Percentiles rank a stretch among this genome's conserved stretches.
Evolutionary conservation across 2,113 vertebrate genomes (phyloP).

Genomic region (Lamprotornis superbus): DNA sequence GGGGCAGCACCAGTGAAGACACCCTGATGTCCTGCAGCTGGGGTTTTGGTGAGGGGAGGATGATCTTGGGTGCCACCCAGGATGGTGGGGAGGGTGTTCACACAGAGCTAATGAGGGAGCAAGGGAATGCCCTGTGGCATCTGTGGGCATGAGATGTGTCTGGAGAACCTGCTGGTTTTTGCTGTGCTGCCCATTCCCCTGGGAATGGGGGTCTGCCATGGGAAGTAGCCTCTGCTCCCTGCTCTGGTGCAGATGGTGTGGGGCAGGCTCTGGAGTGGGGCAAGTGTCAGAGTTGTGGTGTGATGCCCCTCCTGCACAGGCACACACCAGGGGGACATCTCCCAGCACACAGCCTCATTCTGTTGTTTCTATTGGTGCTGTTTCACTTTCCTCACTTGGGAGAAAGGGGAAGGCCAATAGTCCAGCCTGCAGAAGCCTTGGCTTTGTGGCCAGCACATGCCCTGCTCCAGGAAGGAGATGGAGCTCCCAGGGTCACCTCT

Average conservation of each 20-base stretch:
- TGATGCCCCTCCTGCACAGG: not conserved
- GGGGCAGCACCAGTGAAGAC: not conserved
- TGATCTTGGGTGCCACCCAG: not conserved
- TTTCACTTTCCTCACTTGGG: not conserved
- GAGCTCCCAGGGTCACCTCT: not conserved
- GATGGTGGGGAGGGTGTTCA: not conserved
- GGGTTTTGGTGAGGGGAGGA: not conserved
- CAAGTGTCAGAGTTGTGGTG: not conserved
- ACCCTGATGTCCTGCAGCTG: fast-evolving
- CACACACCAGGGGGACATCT: fast-evolving
- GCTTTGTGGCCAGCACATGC: not conserved
- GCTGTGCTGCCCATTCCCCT: not conserved
- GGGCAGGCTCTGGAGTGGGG: not conserved
- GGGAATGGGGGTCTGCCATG: not conserved
- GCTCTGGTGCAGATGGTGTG: not conserved
- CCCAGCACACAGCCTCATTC: not conserved
- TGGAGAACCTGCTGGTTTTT: not conserved
- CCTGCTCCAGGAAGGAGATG: not conserved
- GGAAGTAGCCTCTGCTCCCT: not conserved
- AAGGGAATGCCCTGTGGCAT: not conserved
- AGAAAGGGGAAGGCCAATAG: not conserved
- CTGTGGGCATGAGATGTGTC: fast-evolving
- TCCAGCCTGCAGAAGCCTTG: not conserved
- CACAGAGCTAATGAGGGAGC: fast-evolving
- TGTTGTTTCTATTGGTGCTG: not conserved